Evolutionary conservation across 2,888 invertebrate species (phyloP).

Genomic region (Heteromurus nitidus): DNA sequence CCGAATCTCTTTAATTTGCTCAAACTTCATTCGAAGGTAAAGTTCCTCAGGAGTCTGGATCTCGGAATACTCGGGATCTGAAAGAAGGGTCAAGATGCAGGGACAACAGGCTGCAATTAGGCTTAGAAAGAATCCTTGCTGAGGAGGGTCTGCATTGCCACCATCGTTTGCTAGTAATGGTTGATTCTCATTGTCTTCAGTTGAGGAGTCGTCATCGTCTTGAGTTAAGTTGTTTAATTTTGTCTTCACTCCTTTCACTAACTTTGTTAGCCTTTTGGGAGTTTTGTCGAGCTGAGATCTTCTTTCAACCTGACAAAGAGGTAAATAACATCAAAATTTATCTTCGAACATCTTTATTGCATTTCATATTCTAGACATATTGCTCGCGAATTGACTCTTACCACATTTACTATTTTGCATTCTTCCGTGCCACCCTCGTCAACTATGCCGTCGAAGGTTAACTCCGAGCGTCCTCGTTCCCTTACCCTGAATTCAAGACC

Average conservation of each 20-base stretch:
- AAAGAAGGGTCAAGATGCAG: neutral
- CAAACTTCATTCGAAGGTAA: conserved; percentile 5
- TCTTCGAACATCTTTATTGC: neutral
- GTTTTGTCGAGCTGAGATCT: conserved; percentile 18
- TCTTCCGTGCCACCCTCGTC: conserved; percentile 28
- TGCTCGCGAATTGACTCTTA: neutral
- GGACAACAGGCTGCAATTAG: conserved; percentile 30
- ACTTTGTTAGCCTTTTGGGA: conserved; percentile 17
- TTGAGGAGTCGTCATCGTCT: neutral
- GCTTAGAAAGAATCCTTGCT: neutral
- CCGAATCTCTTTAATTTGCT: conserved; percentile 34
- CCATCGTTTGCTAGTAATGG: neutral
- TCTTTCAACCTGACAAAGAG: conserved; percentile 20
- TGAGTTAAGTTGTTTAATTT: neutral
- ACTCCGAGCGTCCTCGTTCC: conserved; percentile 36
- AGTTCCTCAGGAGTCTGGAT: conserved; percentile 34
- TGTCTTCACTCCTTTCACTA: conserved; percentile 23
- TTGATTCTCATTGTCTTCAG: conserved; percentile 19
- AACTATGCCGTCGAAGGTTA: conserved; percentile 32
- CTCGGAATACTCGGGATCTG: conserved; percentile 18
- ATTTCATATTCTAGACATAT: neutral
- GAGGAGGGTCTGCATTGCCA: neutral
- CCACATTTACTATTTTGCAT: conserved; percentile 47
- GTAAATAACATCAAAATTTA: neutral
- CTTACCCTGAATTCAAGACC: conserved; percentile 7